Percentiles rank a stretch among this genome's conserved stretches.
phyloP scores from a whole-genome alignment of 2,888 invertebrate species.

The Zygaena filipendulae region DNA sequence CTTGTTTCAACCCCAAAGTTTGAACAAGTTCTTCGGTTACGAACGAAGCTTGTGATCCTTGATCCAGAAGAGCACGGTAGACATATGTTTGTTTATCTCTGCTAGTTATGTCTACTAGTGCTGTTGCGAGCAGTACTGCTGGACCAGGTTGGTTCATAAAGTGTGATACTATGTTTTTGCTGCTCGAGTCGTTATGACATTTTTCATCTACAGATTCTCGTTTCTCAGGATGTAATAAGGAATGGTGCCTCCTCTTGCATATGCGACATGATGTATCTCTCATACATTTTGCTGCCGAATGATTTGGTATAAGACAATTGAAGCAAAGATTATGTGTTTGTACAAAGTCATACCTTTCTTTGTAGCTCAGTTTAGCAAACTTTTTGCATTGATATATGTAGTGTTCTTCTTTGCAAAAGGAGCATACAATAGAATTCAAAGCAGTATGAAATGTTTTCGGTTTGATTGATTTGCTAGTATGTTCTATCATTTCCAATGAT shows the following conservation, averaged over 20 bases:
- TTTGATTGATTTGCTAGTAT: not conserved
- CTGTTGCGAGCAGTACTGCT: constrained; percentile 5
- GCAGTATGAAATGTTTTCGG: not conserved
- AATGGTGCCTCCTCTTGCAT: constrained; percentile 11
- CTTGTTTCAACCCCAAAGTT: constrained; percentile 13
- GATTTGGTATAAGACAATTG: constrained; percentile 13
- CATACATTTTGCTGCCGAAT: constrained; percentile 10
- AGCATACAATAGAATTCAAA: constrained; percentile 4
- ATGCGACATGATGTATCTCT: constrained; percentile 10
- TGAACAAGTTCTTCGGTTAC: constrained; percentile 15
- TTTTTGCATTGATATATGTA: constrained; percentile 11
- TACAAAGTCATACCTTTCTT: not conserved
- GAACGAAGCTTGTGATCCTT: constrained; percentile 21
- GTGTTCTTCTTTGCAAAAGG: constrained; percentile 9
- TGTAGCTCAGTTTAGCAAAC: constrained; percentile 7
- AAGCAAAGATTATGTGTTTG: constrained; percentile 8
- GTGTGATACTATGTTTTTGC: constrained; percentile 3
- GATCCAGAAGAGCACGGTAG: constrained; percentile 19
- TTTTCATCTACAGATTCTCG: constrained; percentile 1
- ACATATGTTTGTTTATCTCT: constrained; percentile 12
- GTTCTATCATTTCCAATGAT: constrained; percentile 16
- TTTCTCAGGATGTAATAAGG: constrained; percentile 11
- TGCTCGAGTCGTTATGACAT: constrained; percentile 9
- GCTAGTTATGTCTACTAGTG: not conserved
- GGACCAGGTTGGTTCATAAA: constrained; percentile 12